Evolutionary conservation across 2,797 vertebrate species (phyloP), one percentile per base, ranked within the genome.

Genomic region (Hemitrygon akajei): DNA sequence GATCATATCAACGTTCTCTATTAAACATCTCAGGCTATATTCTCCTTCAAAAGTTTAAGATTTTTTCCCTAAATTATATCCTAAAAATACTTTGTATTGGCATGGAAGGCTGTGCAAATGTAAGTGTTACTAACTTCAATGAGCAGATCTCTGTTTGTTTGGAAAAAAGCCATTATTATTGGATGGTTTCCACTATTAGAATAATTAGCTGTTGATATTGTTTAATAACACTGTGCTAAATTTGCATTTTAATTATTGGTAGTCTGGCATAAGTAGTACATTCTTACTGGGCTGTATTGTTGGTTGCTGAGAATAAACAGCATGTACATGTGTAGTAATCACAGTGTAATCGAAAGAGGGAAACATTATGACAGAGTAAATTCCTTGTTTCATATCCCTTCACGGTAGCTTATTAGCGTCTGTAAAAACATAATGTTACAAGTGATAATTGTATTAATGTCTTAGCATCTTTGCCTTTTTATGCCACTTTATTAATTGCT

Each of bases 161-260:
- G 63, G 60, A 89, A 89, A n/a, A 25, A 89, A 20, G n/a, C 86
- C n/a, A 66, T 69, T 89, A 10, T 22, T 89, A 89, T 22, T 89
- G 18, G 86, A 89, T 89, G 63, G n/a, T 37, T 69, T 12, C 63
- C 86, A 89, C 37, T 37, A 89, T 37, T 89, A 69, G 18, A 69
- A 69, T 89, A 89, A 89, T 89, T 69, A 34, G n/a, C 63, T 89
- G 60, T 37, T 89, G 82, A 60, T 86, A 86, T 60, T 86, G n/a
- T n/a, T 69, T 89, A n/a, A 86, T 86, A 86, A 60, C 27, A 86
- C 47, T 11, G 81, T 86, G 7, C 82, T 86, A n/a, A 86, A 86
- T 56, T 86, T 86, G 25, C 25, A 86, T n/a, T 86, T 86, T 86
- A 60, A 86, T 60, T 89, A 66, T 89, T 69, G n/a, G 7, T 34